phyloP scores from a whole-genome alignment of 2,888 invertebrate genomes.

The Penaeus monodon region DNA sequence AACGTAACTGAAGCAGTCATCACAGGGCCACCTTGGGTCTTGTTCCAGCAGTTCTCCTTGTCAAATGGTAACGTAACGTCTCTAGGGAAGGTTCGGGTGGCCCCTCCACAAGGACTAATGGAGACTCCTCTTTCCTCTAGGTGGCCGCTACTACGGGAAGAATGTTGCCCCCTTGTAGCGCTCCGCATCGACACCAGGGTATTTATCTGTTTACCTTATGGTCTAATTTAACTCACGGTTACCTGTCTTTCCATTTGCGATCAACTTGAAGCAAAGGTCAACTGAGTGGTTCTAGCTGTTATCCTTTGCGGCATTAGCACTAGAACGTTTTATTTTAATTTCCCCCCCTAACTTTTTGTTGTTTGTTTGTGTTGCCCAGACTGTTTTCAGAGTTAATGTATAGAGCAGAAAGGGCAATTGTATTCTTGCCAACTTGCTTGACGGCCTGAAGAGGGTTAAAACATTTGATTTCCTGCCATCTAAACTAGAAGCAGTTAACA shows the following conservation, averaged over 20 bases:
- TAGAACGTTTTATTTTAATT: conserved; percentile 36
- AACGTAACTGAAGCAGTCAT: conserved; percentile 54
- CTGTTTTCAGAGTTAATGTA: conserved; percentile 62
- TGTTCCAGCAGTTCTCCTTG: conserved; percentile 46
- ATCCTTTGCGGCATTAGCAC: conserved; percentile 51
- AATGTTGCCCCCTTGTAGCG: conserved; percentile 64
- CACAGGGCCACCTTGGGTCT: conserved; percentile 45
- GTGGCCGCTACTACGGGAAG: conserved; percentile 65
- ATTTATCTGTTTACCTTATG: conserved; percentile 64
- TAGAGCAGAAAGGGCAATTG: conserved; percentile 58
- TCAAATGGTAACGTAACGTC: conserved; percentile 61
- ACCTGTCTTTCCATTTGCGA: conserved; percentile 38
- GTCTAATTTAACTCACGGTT: conserved; percentile 46
- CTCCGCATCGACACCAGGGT: conserved; percentile 65
- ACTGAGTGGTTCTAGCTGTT: conserved; percentile 57
- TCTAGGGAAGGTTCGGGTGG: conserved; percentile 55
- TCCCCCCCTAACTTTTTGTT: conserved; percentile 55
- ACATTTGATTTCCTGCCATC: conserved; percentile 58
- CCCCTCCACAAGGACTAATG: conserved; percentile 51
- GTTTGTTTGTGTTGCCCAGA: conserved; percentile 57
- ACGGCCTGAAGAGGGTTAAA: conserved; percentile 58
- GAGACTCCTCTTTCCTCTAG: conserved; percentile 64
- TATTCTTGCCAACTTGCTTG: conserved; percentile 53
- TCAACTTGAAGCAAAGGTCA: conserved; percentile 55
- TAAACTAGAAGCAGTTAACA: conserved; percentile 56